Evolutionary conservation across 2,113 vertebrate species (phyloP).

Genomic region (Eurystomus gularis): DNA sequence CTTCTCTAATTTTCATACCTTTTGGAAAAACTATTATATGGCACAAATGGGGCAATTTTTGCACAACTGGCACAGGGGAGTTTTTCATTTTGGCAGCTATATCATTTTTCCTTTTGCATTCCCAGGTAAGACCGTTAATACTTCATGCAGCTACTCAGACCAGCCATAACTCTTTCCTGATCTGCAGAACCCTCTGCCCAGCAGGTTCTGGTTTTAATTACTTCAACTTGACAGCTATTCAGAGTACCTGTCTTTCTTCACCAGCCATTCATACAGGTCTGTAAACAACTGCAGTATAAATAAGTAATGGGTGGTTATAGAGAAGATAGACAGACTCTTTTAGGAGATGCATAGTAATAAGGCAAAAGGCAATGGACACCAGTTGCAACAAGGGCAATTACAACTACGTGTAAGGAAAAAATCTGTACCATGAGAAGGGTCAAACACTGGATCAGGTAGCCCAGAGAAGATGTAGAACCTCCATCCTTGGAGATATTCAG

Average conservation of each 20-base stretch:
- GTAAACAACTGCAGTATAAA: background rate
- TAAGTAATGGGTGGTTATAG: background rate
- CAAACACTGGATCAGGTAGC: background rate
- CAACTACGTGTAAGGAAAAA: background rate
- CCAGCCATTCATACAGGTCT: background rate
- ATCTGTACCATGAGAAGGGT: fast-evolving
- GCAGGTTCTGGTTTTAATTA: background rate
- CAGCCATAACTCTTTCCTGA: background rate
- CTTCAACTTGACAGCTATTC: background rate
- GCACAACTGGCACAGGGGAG: too few relatives aligned
- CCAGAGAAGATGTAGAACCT: background rate
- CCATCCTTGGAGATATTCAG: background rate
- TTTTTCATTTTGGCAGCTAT: background rate
- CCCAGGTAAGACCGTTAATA: background rate
- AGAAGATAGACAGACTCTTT: background rate
- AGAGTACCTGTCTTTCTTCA: background rate
- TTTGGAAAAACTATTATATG: background rate
- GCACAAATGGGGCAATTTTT: background rate
- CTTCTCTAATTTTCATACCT: background rate
- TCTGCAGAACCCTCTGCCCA: background rate
- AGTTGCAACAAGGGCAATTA: background rate
- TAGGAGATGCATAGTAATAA: background rate
- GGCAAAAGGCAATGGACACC: background rate
- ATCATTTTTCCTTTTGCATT: background rate
- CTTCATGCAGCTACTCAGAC: background rate